A percentile compares a stretch with the other conserved stretches of the same genome.
Evolutionary conservation across 2,797 vertebrate genomes (phyloP).

Genomic region (Macrochelys suwanniensis): DNA sequence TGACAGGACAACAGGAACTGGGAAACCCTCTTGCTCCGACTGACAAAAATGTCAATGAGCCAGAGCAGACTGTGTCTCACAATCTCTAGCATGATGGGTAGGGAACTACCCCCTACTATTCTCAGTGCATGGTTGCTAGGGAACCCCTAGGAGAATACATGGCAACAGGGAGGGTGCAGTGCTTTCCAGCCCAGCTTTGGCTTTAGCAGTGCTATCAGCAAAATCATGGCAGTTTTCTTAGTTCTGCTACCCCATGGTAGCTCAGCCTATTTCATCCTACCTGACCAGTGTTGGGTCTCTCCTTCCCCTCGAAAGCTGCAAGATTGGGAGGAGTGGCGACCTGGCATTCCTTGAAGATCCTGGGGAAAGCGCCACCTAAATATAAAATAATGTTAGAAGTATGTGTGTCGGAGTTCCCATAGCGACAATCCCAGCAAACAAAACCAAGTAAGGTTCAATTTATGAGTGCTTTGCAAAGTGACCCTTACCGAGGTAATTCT

Average conservation of each 20-base stretch:
- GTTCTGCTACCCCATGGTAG: no score
- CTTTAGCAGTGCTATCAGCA: background rate
- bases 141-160: background rate
- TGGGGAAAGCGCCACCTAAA: background rate
- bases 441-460: background rate
- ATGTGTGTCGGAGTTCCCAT: no score
- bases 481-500: background rate
- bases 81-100: background rate
- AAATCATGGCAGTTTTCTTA: background rate
- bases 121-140: background rate
- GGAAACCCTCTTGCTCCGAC: background rate
- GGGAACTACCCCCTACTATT: background rate
- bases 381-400: background rate
- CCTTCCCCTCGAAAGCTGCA: background rate
- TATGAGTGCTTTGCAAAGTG: background rate
- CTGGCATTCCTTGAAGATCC: fast-evolving
- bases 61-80: background rate
- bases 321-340: background rate
- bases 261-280: no score
- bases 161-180: background rate
- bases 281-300: no score
- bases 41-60: background rate
- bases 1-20: fast-evolving
- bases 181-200: background rate
- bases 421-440: background rate